These are phyloP conservation scores for Dromaius novaehollandiae DNA, from an alignment of 2,113 vertebrate species.

Conservation along the genomic window DNA sequence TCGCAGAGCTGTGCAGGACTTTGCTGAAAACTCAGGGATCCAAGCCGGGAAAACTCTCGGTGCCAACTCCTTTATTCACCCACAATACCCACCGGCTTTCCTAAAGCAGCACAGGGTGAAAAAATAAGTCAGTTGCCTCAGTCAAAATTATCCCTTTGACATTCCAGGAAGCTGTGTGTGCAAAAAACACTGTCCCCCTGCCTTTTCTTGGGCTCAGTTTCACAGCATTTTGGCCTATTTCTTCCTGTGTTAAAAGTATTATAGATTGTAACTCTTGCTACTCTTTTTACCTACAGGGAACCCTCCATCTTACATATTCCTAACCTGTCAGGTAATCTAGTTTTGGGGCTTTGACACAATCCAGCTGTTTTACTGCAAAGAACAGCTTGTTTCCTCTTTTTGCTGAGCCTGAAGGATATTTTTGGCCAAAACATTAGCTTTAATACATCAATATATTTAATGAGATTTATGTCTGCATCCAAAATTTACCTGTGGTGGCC, in stretches of 20 bases:
- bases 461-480: constrained; percentile 57
- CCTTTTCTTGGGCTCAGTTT: neutral
- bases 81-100: neutral
- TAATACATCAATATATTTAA: constrained; percentile 55
- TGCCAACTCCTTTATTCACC: neutral
- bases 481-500: constrained; percentile 17
- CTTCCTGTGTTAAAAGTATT: neutral
- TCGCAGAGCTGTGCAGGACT: neutral
- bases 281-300: neutral
- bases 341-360: constrained; percentile 35
- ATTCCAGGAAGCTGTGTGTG: neutral
- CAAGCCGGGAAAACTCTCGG: neutral
- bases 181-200: neutral
- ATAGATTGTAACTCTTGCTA: neutral
- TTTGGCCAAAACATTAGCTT: constrained; percentile 45
- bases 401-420: constrained; percentile 29
- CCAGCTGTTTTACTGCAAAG: constrained; percentile 25
- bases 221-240: neutral
- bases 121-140: neutral
- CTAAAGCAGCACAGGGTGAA: neutral
- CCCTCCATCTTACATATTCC: neutral
- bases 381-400: constrained; percentile 48
- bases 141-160: neutral
- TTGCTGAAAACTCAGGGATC: neutral
- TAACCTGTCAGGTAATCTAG: constrained; percentile 1